These are phyloP conservation scores for Metalampra italica DNA, from an alignment of 2,888 invertebrate genomes.

Conservation along the genomic window DNA sequence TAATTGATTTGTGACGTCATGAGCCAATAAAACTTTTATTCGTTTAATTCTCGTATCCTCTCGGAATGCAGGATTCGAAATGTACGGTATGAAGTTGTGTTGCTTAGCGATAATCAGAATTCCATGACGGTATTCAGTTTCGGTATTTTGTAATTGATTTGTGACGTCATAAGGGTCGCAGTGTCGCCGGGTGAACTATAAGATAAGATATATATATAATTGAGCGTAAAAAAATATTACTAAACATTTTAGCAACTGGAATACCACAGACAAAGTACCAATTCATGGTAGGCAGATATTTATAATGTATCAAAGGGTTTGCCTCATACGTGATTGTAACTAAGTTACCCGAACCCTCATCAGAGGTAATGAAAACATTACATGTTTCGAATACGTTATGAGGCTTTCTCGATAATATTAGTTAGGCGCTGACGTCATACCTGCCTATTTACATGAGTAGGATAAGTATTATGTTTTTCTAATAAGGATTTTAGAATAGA, in stretches of 20 bases:
- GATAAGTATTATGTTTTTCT: too few relatives aligned
- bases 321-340: conserved; percentile 26
- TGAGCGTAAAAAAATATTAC: too few relatives aligned
- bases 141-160: background rate
- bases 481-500: too few relatives aligned
- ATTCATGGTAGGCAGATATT: background rate
- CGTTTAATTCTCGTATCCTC: too few relatives aligned
- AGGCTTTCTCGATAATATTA: conserved; percentile 16
- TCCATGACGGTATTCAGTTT: background rate
- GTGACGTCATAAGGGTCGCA: background rate
- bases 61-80: conserved; percentile 53
- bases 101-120: background rate
- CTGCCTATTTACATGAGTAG: too few relatives aligned
- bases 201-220: too few relatives aligned
- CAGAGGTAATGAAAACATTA: conserved; percentile 47
- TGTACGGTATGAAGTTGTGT: conserved; percentile 22
- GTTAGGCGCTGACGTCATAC: too few relatives aligned
- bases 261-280: background rate
- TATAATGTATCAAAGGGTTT: conserved; percentile 26
- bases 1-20: background rate
- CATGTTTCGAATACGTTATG: conserved; percentile 42
- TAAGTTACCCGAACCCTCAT: conserved; percentile 45
- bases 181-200: too few relatives aligned
- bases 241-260: too few relatives aligned
- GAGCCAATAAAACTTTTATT: too few relatives aligned